A percentile compares a stretch with the other conserved stretches of the same genome.
Evolutionary conservation across 2,888 invertebrate species (phyloP).

Genomic region (Drosophila picticornis): DNA sequence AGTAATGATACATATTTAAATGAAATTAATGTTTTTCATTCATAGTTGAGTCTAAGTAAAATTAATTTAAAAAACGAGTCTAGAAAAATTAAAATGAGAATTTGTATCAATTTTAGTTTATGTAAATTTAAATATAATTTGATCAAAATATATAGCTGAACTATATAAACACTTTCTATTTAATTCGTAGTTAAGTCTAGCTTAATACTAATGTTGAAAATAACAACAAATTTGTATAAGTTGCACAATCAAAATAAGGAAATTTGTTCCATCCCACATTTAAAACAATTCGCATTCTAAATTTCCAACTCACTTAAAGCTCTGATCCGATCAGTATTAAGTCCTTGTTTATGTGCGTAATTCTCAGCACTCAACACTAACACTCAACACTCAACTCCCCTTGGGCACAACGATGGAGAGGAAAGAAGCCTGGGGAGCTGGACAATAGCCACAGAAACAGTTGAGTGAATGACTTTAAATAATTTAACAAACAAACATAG

Average conservation of each 20-base stretch:
- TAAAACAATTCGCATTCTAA: background rate
- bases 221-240: background rate
- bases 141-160: background rate
- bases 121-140: background rate
- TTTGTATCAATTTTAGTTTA: background rate
- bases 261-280: background rate
- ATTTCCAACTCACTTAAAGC: background rate
- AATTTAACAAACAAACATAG: constrained; percentile 51
- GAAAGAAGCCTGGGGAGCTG: constrained; percentile 23
- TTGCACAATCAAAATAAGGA: background rate
- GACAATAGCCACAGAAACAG: constrained; percentile 18
- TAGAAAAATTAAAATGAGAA: too few relatives aligned
- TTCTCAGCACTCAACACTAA: background rate
- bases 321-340: background rate
- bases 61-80: background rate
- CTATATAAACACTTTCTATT: background rate
- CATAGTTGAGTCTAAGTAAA: background rate
- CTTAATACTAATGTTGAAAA: background rate
- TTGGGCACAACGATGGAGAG: constrained; percentile 24
- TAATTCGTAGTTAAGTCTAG: background rate
- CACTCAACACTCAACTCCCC: constrained; percentile 1
- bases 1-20: background rate
- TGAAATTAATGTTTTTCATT: background rate
- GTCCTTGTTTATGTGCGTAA: background rate
- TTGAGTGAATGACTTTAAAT: constrained; percentile 47